phyloP scores from a whole-genome alignment of 1,140 invertebrate genomes.

The Rhizoglyphus robini region DNA sequence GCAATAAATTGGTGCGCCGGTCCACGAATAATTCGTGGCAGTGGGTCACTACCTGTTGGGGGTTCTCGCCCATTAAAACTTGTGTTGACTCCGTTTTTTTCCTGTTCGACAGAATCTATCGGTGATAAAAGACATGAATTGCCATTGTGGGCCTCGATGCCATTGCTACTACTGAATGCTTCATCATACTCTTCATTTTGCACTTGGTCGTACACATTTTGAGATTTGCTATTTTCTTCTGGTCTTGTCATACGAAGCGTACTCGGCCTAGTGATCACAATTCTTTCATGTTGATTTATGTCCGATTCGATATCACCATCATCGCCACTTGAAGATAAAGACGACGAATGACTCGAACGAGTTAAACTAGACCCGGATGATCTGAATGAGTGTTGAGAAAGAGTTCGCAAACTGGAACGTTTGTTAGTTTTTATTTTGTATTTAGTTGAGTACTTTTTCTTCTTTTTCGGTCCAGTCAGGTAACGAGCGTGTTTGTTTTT shows the following conservation, averaged over 20 bases:
- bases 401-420: neutral
- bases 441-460: neutral
- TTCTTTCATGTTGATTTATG: conserved; percentile 18
- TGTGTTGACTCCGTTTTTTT: too few species aligned
- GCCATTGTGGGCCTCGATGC: too few species aligned
- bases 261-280: neutral
- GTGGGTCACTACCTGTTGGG: neutral
- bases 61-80: neutral
- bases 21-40: neutral
- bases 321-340: conserved; percentile 34
- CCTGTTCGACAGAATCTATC: too few species aligned
- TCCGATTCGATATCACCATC: conserved; percentile 45
- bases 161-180: too few species aligned
- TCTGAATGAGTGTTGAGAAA: neutral
- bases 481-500: conserved; percentile 36
- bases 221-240: neutral
- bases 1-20: neutral
- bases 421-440: neutral
- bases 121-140: too few species aligned
- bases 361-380: conserved; percentile 45
- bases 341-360: conserved; percentile 50
- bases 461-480: neutral
- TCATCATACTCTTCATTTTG: too few species aligned
- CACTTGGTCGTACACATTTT: neutral
- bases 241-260: neutral